Evolutionary conservation across 2,797 vertebrate species (phyloP), one percentile per base, ranked within the genome.

Genomic region (Alosa sapidissima): DNA sequence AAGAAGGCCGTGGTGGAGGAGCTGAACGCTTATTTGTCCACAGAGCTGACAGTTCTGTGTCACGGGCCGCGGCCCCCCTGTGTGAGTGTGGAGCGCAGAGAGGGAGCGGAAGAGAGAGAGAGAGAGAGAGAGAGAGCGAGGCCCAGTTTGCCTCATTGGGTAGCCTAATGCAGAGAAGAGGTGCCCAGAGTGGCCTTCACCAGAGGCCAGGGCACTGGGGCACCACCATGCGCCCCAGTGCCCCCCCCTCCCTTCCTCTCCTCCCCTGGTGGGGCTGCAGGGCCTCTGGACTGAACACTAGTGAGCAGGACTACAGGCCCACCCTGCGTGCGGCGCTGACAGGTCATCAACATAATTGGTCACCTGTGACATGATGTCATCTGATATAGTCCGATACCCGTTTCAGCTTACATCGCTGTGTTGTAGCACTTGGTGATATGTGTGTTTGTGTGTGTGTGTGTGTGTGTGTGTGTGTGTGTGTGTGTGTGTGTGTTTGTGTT

Each of bases 11-110:
- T 2, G 41, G 3, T 2, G 4, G 72, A 78, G 72, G 5, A 41
- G 41, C 14, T 21, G 72, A 78, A 16, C 41, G 19, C 72, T 78
- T 45, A 78, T 78, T 78, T 78, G 41, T 78, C 72, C 41, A 55
- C 54, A 55, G 72, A 78, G 41, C 41, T 78, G 72, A 78, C 72
- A 78, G 72, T 78, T 78, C 36, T 78, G 72, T 78, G 72, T 78
- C 72, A 78, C 6, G 72, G 36, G 72, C 41, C 16, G 41, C 21
- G 28, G 36, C 14, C 41, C 60, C 60, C 41, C 36, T 78, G 72
- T 78, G 72, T 41, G 68, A 36, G 68, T 14, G 36, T 6, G 33
- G 54, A 55, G 19, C 19, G 54, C 4, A 4, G 41, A 41, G 41
- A 2, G 41, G 1, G 41, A 41, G 41, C 41, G 41, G 41, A n/a